Percentiles rank a stretch among this genome's conserved stretches.
Conservation (phyloP, 2,888 invertebrate species). For the Agriopis leucophaearia region DNA sequence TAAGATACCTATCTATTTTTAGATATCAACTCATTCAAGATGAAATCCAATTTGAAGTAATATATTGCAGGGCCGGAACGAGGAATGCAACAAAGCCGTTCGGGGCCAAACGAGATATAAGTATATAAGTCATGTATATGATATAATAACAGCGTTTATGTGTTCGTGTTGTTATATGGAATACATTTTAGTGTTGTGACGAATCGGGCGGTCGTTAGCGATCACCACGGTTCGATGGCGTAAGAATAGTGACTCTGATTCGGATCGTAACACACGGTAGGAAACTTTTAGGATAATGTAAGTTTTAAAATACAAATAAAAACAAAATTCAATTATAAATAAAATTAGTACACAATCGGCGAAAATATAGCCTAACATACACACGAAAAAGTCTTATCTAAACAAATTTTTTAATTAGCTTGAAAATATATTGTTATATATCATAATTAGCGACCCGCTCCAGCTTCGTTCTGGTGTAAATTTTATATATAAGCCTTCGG, state of each 20-base stretch:
- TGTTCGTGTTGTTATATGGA: slow-evolving; percentile 71
- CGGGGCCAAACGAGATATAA: slow-evolving; percentile 16
- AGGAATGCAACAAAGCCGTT: slow-evolving; percentile 50
- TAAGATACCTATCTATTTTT: background rate
- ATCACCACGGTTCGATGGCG: slow-evolving; percentile 72
- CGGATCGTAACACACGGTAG: slow-evolving; percentile 49
- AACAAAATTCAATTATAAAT: too few species aligned
- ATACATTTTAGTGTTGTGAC: slow-evolving; percentile 77
- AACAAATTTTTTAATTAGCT: too few species aligned
- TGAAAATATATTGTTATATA: too few species aligned
- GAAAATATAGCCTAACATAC: too few species aligned
- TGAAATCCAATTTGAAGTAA: slow-evolving; percentile 42
- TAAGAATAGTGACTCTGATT: slow-evolving; percentile 64
- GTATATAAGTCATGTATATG: slow-evolving; percentile 52
- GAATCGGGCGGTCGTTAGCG: slow-evolving; percentile 73
- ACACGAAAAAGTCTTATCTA: too few species aligned
- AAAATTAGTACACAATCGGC: too few species aligned
- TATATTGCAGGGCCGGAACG: slow-evolving; percentile 49
- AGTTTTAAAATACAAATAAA: background rate
- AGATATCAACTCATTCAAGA: slow-evolving; percentile 24
- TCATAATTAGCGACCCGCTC: too few species aligned
- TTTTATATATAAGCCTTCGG: too few species aligned
- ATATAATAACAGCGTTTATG: slow-evolving; percentile 52
- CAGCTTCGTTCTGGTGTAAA: too few species aligned
- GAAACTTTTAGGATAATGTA: slow-evolving; percentile 45